Percentiles rank a stretch among this genome's conserved stretches.
Conservation (phyloP, 2,888 invertebrate genomes). For the Eristalis intricaria region DNA sequence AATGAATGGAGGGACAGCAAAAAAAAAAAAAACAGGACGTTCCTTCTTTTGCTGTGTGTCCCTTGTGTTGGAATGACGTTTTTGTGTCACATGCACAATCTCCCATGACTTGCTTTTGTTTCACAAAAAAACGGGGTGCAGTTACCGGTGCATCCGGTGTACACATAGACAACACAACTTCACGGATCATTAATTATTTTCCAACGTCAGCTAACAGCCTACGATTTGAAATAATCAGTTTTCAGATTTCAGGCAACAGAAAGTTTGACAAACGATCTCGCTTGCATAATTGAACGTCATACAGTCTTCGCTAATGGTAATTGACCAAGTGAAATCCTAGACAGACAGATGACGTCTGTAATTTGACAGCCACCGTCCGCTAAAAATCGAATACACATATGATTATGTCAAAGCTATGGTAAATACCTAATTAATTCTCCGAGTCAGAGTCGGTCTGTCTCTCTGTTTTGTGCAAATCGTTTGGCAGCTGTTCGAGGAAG, state of each 20-base stretch:
- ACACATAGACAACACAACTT: not conserved
- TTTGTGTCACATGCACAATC: constrained; percentile 54
- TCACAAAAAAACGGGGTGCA: constrained; percentile 31
- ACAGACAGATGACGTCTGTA: constrained; percentile 1
- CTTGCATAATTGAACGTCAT: not conserved
- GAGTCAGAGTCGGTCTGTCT: not conserved
- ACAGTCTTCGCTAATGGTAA: not conserved
- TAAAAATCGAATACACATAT: not conserved
- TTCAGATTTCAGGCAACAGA: not conserved
- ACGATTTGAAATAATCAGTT: constrained; percentile 1
- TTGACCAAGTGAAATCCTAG: constrained; percentile 17
- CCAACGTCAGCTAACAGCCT: not conserved
- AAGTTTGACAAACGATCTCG: not conserved
- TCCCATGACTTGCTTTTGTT: constrained; percentile 5
- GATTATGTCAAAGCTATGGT: constrained; percentile 1
- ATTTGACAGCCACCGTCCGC: not conserved
- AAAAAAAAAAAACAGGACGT: not conserved
- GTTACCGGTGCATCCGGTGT: constrained; percentile 28
- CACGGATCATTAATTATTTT: constrained; percentile 25
- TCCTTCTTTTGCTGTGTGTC: not conserved
- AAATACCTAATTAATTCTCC: not conserved
- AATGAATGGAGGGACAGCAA: not conserved
- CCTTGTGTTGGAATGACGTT: constrained; percentile 44
- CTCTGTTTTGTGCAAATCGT: not conserved
- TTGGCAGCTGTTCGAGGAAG: not conserved